Conservation (phyloP, 2,888 invertebrate species). For the Ashinkailepas kermadecensis region DNA sequence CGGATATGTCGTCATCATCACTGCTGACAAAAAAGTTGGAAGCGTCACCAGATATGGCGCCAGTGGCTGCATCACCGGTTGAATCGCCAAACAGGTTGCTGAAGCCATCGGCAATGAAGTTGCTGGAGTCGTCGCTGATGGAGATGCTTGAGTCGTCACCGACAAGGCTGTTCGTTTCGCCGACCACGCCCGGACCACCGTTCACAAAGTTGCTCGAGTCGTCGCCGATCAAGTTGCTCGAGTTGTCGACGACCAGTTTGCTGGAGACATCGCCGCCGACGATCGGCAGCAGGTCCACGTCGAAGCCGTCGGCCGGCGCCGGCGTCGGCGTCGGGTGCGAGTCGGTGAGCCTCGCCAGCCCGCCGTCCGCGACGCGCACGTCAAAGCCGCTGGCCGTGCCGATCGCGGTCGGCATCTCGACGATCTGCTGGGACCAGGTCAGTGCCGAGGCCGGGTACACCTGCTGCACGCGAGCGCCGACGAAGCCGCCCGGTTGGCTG, state of each 20-base stretch:
- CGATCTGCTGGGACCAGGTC: not conserved
- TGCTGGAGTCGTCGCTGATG: not conserved
- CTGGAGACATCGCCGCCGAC: not conserved
- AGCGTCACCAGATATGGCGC: no score
- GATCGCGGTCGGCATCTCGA: not conserved
- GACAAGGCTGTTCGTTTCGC: no score
- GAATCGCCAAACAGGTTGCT: no score
- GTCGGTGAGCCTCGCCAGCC: no score
- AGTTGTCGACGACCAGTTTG: not conserved
- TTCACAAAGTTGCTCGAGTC: no score
- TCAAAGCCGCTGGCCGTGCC: no score
- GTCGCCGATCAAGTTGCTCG: not conserved
- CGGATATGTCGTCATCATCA: no score
- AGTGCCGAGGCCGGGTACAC: not conserved
- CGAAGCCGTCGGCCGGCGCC: not conserved
- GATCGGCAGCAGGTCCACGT: not conserved
- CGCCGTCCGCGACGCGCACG: no score
- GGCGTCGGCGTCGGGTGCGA: not conserved
- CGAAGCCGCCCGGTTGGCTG: not conserved
- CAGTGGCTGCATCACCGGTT: no score
- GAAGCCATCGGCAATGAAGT: not conserved
- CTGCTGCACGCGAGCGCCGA: not conserved
- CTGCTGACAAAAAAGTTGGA: no score
- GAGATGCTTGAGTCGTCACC: no score
- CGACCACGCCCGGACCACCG: no score